Evolutionary conservation across 2,888 invertebrate genomes (phyloP), one percentile per base, ranked within the genome.

Genomic region (Lithophane socia): DNA sequence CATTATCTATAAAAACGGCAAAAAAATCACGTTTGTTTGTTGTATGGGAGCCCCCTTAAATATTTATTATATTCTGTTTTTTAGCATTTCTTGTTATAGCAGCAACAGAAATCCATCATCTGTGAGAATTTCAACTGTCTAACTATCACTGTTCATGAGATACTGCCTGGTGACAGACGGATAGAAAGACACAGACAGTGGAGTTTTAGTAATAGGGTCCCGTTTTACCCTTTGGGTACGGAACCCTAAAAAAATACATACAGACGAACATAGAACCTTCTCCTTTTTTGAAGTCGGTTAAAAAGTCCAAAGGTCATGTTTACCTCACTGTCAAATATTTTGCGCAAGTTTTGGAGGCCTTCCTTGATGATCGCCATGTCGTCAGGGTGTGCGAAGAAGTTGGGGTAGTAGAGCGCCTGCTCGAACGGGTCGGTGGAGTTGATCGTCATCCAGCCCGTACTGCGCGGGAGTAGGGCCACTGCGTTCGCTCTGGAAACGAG

Each of bases 351-450:
- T 56, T 79, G 77, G 1, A 92, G 88, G 3, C 90, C 94, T 54
- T 95, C 95, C 65, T 89, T 93, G 0, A 94, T 84, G 85, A 95
- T 91, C 44, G 86, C 70, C 90, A 95, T 89, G 80, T 95, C 95
- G 0, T 93, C 92, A 0, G 93, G 91, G 61, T 95, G 90, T 2
- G 84, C 42, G 89, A 95, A 94, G 89, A 92, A 95, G 75, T 91
- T 89, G 3, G 95, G 92, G 71, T 90, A 88, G 86, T 92, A 94
- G 3, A 94, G 82, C 0, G 95, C 93, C 0, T 88, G 85, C 52
- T 91, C 92, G 58, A 89, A 77, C 0, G 95, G 95, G 81, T 95
- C 87, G 0, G 89, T 87, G 0, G 95, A 95, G 75, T 92, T 90
- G 4, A 95, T 88, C 0, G 93, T 94, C 70, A 95, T 3, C 87